Conservation (phyloP, 2,113 vertebrate species). For the Aramus guarauna region DNA sequence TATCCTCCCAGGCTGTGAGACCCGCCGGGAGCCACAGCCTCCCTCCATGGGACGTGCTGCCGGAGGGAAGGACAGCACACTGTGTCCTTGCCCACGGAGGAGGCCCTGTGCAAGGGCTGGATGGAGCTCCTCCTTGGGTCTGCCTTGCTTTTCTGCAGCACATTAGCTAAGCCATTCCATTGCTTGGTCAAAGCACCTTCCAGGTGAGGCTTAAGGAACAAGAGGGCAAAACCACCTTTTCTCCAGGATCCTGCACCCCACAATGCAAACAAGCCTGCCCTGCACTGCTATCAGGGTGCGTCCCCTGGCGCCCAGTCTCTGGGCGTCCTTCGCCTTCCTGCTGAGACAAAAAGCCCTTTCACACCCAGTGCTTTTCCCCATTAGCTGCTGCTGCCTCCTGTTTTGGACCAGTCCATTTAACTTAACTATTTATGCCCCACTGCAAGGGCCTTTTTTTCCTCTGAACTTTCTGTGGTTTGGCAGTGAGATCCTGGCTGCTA, state of each 20-base stretch:
- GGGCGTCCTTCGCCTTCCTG: neutral
- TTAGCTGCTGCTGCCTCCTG: neutral
- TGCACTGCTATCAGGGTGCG: neutral
- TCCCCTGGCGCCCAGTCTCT: neutral
- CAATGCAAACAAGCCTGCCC: neutral
- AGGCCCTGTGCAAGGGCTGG: neutral
- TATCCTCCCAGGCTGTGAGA: neutral
- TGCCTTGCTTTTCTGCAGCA: neutral
- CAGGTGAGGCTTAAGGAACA: neutral
- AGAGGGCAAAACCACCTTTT: neutral
- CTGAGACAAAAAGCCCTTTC: slow-evolving; percentile 42
- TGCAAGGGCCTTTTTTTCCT: neutral
- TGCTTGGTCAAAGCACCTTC: neutral
- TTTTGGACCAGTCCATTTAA: neutral
- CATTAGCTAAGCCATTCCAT: neutral
- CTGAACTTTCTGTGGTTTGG: neutral
- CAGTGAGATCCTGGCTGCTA: neutral
- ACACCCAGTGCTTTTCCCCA: neutral
- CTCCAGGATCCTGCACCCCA: neutral
- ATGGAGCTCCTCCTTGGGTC: neutral
- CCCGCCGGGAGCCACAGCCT: neutral
- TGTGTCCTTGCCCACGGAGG: neutral
- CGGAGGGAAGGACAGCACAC: neutral
- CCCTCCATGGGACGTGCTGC: neutral
- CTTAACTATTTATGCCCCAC: neutral